Conservation (phyloP, 2,113 vertebrate genomes). For the Zapornia atra region DNA sequence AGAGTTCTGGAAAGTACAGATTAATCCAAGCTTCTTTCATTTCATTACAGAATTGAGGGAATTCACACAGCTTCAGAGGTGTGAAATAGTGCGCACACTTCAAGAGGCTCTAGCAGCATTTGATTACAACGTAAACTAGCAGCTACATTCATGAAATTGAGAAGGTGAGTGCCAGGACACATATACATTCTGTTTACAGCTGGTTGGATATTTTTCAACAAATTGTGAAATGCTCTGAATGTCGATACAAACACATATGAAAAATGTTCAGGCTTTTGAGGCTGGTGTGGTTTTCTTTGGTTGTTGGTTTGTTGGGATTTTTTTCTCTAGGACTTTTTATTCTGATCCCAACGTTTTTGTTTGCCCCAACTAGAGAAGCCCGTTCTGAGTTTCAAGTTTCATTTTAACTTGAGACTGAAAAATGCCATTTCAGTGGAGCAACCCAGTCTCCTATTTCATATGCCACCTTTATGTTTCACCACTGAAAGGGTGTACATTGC, state of each 20-base stretch:
- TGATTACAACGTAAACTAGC: conserved; percentile 44
- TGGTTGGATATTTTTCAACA: conserved; percentile 21
- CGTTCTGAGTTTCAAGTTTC: conserved; percentile 8
- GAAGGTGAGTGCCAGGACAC: conserved; percentile 2
- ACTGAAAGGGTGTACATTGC: neutral
- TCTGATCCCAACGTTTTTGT: neutral
- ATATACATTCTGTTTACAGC: conserved; percentile 1
- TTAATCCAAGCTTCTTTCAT: neutral
- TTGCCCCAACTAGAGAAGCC: neutral
- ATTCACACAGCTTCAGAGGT: conserved; percentile 25
- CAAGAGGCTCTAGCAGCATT: conserved; percentile 24
- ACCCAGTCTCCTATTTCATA: neutral
- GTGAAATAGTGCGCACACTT: conserved; percentile 27
- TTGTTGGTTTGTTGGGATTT: fast-evolving
- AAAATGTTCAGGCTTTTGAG: neutral
- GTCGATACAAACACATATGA: neutral
- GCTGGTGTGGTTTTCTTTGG: neutral
- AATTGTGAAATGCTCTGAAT: neutral
- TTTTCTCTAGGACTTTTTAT: neutral
- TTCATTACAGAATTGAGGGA: neutral
- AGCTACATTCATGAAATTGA: conserved; percentile 43
- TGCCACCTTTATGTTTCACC: neutral
- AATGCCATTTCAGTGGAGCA: neutral
- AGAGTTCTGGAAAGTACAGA: neutral
- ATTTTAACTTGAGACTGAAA: conserved; percentile 36